Base-by-base conservation (phyloP, 1,140 invertebrate species). In the Drosophila repleta region DNA sequence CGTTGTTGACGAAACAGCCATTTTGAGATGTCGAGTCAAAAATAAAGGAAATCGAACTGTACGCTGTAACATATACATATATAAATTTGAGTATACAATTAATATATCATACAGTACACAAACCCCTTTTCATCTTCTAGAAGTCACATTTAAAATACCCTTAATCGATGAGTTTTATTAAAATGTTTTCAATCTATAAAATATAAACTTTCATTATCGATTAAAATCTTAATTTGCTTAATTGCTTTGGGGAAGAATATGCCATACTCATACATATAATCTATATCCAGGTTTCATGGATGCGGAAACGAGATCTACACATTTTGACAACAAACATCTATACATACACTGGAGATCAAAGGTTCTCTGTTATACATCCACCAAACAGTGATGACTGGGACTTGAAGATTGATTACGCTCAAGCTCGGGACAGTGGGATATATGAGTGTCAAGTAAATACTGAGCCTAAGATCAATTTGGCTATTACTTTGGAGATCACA, bases 311-410 rank as follows among this genome's bases (percentile, higher is more conserved):
- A 8, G 97, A 98, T 92, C 93, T 97, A 20, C 97, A 98, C 91
- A 97, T 98, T 85, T 93, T 98, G 55, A 98, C 97, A 1, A 96
- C 96, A 0, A 96, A 96, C 79, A 95, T 96, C 64, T 96, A 96
- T 91, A 97, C 96, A 13, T 98, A 97, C 91, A 97, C 97, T 0
- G 96, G 96, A 0, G 97, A 98, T 92, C 95, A 94, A 46, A 93
- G 97, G 74, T 98, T 97, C 92, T 95, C 96, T 51, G 95, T 97
- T 0, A 93, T 96, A 11, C 96, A 98, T 92, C 95, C 96, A 0
- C 96, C 97, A 73, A 94, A 94, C 13, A 96, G 95, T n/a, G 96
- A 98, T 78, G 96, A 98, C 90, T 98, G 97, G 97, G 96, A 96
- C 89, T 94, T 99, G 67, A 95, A 96, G 92, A 96, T 99, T 72